Base-by-base conservation (phyloP, 2,797 vertebrate genomes). In the Gallirallus australis region DNA sequence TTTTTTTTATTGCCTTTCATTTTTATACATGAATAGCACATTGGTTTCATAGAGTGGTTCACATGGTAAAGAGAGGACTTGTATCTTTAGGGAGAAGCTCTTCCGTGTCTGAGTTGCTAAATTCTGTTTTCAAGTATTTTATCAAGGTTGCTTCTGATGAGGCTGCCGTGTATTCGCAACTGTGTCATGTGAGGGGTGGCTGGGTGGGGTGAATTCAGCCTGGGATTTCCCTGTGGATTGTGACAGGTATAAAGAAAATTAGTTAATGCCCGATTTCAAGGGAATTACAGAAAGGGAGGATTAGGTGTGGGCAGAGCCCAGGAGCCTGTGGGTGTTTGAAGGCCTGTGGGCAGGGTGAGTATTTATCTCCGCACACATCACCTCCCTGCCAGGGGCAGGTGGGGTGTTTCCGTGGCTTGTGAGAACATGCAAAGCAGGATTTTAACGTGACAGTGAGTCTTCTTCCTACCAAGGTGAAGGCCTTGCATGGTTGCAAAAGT, bases 291-390 rank as follows among this genome's bases (percentile, higher is more conserved):
- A 94, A 77, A 79, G 86, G 6, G 68, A 96, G 95, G 96, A 95
- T 94, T 95, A 97, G 77, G 53, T 76, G 79, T 91, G 82, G 97
- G 96, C 95, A 91, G 76, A 96, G 86, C 86, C 87, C 15, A 5
- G 15, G 59, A 70, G 87, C 78, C 79, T 48, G 93, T 94, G 96
- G 90, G 81, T n/a, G 52, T 95, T 89, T 63, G 7, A 76, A 89
- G 82, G 97, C 97, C 95, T 90, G 73, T 84, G 90, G 94, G 92
- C 52, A 97, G 98, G 97, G 96, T 89, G 97, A 96, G 79, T 86
- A 39, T 73, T 85, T 89, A 10, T 39, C 96, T 96, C 50, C 0
- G 4, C 72, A 42, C 73, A 50, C 79, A 82, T 91, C 79, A 71
- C 30, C 87, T 91, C 76, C 65, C 81, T 88, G 90, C 33, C 91